A percentile compares a stretch with the other conserved stretches of the same genome.
Evolutionary conservation across 2,797 vertebrate species (phyloP).

Genomic region (Enteromius argenteus): DNA sequence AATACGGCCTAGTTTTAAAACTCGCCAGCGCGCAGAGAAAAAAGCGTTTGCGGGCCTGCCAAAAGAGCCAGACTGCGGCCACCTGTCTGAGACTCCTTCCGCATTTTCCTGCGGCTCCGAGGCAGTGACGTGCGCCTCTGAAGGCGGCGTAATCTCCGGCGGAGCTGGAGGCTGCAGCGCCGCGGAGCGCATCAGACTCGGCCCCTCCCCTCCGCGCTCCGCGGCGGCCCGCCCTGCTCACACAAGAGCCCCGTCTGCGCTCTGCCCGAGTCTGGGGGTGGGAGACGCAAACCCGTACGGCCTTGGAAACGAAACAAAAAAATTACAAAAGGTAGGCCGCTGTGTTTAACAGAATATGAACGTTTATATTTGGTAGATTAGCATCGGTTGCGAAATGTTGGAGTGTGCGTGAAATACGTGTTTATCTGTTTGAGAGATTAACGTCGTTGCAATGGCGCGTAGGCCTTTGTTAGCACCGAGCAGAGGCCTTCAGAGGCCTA

Average conservation of each 20-base stretch:
- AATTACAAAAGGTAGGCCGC: conserved; percentile 65
- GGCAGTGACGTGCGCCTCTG: conserved; percentile 83
- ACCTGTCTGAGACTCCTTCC: conserved; percentile 73
- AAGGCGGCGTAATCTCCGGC: conserved; percentile 76
- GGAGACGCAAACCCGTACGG: conserved; percentile 55
- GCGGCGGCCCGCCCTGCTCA: conserved; percentile 78
- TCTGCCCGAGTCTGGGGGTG: conserved; percentile 66
- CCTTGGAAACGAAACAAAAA: conserved; percentile 53
- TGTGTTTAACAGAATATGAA: conserved; percentile 2
- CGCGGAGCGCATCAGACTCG: conserved; percentile 72
- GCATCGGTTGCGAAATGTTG: neutral
- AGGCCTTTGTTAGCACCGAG: conserved; percentile 59
- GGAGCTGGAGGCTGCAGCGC: conserved; percentile 80
- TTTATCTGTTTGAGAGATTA: conserved; percentile 29
- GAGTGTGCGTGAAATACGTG: neutral
- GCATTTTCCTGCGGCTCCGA: conserved; percentile 83
- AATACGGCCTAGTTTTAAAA: neutral
- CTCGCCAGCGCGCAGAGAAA: neutral
- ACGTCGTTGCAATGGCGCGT: neutral
- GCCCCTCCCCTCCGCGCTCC: conserved; percentile 81
- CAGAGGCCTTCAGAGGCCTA: conserved; percentile 56
- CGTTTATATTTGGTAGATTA: no score
- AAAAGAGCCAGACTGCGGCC: conserved; percentile 40
- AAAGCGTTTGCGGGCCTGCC: conserved; percentile 48
- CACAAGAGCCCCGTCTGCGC: conserved; percentile 69